These are phyloP conservation scores for Apomyelois bistriatella DNA, from an alignment of 2,888 invertebrate species.

Conservation along the genomic window DNA sequence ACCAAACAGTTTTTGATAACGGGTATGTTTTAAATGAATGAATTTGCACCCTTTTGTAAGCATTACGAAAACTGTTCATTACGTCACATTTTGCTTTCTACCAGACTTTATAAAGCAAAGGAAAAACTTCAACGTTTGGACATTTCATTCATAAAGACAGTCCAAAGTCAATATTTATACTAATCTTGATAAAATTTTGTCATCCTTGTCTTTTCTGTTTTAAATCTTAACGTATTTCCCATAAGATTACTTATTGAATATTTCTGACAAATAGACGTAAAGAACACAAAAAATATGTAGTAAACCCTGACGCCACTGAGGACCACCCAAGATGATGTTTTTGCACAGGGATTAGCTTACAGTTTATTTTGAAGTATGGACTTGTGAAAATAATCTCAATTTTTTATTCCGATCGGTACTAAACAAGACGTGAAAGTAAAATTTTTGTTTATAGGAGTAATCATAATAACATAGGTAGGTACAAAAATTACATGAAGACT, in stretches of 20 bases:
- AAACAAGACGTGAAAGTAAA: not conserved
- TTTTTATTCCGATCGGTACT: not conserved
- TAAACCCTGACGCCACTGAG: constrained; percentile 67
- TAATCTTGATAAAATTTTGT: constrained; percentile 39
- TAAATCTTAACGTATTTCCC: not conserved
- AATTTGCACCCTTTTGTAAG: too few species aligned
- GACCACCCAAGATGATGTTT: constrained; percentile 71
- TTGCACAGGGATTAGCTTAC: constrained; percentile 55
- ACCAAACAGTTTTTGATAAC: too few species aligned
- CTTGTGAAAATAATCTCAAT: constrained; percentile 44
- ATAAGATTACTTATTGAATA: constrained; percentile 19
- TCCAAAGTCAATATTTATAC: constrained; percentile 65
- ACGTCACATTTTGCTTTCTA: constrained; percentile 3
- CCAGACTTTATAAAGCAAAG: constrained; percentile 12
- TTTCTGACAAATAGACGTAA: constrained; percentile 37
- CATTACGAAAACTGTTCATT: not conserved
- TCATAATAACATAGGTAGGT: too few species aligned
- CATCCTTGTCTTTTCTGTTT: constrained; percentile 10
- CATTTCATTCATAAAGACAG: constrained; percentile 75
- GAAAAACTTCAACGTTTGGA: constrained; percentile 35
- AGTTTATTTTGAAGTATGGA: constrained; percentile 54
- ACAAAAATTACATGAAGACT: too few species aligned
- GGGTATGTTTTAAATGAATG: too few species aligned
- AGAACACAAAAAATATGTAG: constrained; percentile 59
- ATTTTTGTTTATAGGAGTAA: too few species aligned